phyloP scores from a whole-genome alignment of 2,797 vertebrate species.

The Gymnopithys bicolor region DNA sequence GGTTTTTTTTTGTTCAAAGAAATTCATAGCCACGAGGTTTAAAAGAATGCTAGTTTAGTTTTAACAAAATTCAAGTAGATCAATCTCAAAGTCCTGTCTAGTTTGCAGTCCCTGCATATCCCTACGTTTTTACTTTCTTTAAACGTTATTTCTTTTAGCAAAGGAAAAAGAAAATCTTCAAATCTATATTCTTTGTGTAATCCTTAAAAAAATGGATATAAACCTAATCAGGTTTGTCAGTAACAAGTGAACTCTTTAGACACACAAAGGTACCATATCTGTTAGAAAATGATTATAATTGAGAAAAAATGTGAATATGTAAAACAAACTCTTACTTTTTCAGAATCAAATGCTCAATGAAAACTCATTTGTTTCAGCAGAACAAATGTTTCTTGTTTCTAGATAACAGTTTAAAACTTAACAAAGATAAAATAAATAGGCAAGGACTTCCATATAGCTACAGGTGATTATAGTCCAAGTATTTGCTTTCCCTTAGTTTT shows the following conservation, averaged over 20 bases:
- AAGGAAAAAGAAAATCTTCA: not conserved
- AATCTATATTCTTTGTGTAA: not conserved
- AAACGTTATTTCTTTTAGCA: not conserved
- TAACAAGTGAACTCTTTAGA: not conserved
- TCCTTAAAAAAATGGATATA: not conserved
- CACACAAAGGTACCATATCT: rapidly evolving
- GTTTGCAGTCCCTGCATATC: not conserved
- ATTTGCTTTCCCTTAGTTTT: not conserved
- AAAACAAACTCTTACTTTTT: not conserved
- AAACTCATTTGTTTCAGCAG: not conserved
- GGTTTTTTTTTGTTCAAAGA: not conserved
- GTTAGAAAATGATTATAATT: not conserved
- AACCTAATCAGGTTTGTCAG: not conserved
- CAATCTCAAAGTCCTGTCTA: not conserved
- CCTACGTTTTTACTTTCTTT: not conserved
- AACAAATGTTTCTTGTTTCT: not conserved
- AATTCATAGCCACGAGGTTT: not conserved
- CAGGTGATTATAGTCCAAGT: not conserved
- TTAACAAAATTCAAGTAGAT: not conserved
- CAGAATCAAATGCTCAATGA: not conserved
- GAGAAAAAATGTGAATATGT: not conserved
- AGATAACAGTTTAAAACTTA: not conserved
- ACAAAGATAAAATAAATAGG: not conserved
- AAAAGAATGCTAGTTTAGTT: not conserved
- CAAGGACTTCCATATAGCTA: not conserved